Conservation (phyloP, 2,113 vertebrate genomes). For the Ophiodon elongatus region DNA sequence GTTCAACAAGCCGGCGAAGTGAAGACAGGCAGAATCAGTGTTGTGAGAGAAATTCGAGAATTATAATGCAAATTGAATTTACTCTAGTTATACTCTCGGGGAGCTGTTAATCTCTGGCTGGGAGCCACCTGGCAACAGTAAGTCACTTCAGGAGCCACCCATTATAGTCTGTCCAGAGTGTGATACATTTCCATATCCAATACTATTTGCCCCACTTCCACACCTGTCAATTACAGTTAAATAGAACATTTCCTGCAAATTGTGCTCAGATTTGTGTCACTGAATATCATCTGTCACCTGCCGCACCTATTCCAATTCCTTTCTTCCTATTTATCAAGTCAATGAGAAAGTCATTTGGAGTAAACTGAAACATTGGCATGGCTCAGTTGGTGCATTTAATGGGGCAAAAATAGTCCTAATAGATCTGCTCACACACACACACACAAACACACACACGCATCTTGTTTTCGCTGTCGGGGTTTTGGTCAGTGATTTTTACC, state of each 20-base stretch:
- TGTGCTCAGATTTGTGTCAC: conserved; percentile 28
- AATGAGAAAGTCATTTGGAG: conserved; percentile 33
- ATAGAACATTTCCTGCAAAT: conserved; percentile 48
- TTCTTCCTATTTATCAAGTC: conserved; percentile 27
- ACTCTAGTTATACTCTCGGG: conserved; percentile 19
- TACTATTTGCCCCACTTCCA: conserved; percentile 43
- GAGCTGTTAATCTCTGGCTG: conserved; percentile 27
- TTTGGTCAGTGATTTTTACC: conserved; percentile 16
- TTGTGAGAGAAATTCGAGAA: neutral
- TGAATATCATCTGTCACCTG: conserved; percentile 47
- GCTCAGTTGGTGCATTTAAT: conserved; percentile 29
- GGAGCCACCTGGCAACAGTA: conserved; percentile 29
- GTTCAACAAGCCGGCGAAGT: neutral
- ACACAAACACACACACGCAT: neutral
- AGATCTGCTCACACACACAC: neutral
- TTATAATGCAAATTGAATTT: conserved; percentile 14
- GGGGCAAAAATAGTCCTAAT: conserved; percentile 19
- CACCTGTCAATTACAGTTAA: conserved; percentile 61
- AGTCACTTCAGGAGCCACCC: conserved; percentile 29
- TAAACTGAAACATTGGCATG: conserved; percentile 30
- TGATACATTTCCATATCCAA: conserved; percentile 9
- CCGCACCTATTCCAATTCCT: conserved; percentile 21
- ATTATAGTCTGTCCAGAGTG: conserved; percentile 31
- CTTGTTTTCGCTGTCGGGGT: neutral
- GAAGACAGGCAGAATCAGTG: neutral